Base-by-base conservation (phyloP, 1,140 invertebrate genomes). In the Penaeus indicus region DNA sequence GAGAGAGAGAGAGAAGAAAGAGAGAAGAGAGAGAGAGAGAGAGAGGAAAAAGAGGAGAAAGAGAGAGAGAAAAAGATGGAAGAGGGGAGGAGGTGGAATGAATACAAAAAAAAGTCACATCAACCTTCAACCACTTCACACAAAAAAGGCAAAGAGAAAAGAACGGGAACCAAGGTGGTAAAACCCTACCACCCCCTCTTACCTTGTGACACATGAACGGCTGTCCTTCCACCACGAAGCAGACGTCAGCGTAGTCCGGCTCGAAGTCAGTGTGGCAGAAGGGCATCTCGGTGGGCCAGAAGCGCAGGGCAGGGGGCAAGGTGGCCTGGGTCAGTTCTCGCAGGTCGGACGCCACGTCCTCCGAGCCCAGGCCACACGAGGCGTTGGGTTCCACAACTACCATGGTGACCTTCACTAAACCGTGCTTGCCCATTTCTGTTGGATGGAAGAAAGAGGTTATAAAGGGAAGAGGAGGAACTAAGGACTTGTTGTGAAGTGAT, bases 121-220 rank as follows among this genome's bases (percentile, higher is more conserved):
- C n/a, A n/a, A n/a, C n/a, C n/a, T n/a, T n/a, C n/a, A n/a, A n/a
- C n/a, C n/a, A n/a, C n/a, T n/a, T n/a, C n/a, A n/a, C n/a, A n/a
- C n/a, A n/a, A 47, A 47, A 47, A 3, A 3, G 10, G 42, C 42
- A 47, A 47, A 47, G 4, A 47, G 42, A 10, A 47, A 10, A 47
- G 42, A 47, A 3, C 4, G 4, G 3, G 4, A 47, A 47, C 42
- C 42, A 10, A 47, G 42, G 42, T 3, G 10, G 42, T 47, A 10
- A 10, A 10, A 18, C 84, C 18, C 21, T 38, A 16, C 47, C 69
- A n/a, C 8, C 18, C 25, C 25, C 25, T 19, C 67, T 89, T 84
- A 94, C 93, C 92, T 94, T 94, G 88, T 94, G 94, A 91, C 93
- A 94, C 62, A 92, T 91, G 87, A 94, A 94, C 5, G 90, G 91